Conservation (phyloP, 2,797 vertebrate genomes). For the Otus scops region DNA sequence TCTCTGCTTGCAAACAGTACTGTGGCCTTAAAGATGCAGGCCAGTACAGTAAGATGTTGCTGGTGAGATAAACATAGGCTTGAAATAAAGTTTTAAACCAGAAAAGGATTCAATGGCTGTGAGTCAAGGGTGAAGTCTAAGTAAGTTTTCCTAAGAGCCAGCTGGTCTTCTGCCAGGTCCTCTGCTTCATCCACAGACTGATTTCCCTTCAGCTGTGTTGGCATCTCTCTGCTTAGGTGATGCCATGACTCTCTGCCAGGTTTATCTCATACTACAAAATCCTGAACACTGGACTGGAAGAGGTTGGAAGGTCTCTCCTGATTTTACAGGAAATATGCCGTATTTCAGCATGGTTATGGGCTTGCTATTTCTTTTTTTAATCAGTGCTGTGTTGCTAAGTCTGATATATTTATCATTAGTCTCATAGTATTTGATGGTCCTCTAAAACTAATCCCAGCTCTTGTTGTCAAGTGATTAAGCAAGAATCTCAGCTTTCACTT, state of each 20-base stretch:
- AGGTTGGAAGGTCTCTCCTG: neutral
- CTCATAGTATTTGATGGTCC: neutral
- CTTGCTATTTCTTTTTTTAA: neutral
- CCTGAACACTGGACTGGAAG: neutral
- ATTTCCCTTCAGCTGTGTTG: constrained; percentile 12
- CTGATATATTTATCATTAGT: neutral
- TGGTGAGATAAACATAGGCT: neutral
- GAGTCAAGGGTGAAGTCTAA: neutral
- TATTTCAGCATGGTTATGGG: neutral
- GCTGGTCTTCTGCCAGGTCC: constrained; percentile 10
- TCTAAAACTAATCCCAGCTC: neutral
- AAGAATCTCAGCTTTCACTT: neutral
- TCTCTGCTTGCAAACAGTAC: neutral
- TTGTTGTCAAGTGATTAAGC: neutral
- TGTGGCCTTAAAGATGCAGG: neutral
- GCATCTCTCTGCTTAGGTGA: neutral
- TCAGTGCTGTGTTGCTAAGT: neutral
- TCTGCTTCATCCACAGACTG: neutral
- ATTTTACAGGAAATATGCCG: neutral
- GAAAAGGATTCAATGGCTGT: neutral
- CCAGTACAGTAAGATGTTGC: neutral
- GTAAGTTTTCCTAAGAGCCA: neutral
- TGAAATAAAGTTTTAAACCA: constrained; percentile 4
- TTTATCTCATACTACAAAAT: constrained; percentile 28
- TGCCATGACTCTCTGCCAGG: neutral